Evolutionary conservation across 2,888 invertebrate species (phyloP).

Genomic region (Nasonovia ribisnigri): DNA sequence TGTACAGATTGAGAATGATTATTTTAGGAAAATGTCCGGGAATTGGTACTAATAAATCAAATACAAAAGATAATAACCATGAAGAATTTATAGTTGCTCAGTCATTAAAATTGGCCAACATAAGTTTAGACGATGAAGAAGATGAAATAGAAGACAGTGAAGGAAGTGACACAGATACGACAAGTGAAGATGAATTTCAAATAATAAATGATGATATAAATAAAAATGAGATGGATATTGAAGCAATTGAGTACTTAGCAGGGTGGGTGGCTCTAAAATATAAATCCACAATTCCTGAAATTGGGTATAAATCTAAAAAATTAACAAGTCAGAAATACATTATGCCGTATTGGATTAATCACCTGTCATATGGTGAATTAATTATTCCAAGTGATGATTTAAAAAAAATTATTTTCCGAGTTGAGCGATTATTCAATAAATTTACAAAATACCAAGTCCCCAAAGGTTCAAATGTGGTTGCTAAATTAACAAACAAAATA

Average conservation of each 20-base stretch:
- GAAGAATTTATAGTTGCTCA: not conserved
- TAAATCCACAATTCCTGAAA: not conserved
- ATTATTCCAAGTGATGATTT: slow-evolving; percentile 2
- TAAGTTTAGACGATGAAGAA: not conserved
- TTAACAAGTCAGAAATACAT: not conserved
- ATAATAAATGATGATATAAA: not conserved
- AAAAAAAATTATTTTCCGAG: not conserved
- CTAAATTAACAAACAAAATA: not conserved
- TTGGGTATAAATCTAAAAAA: not conserved
- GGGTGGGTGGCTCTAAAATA: not conserved
- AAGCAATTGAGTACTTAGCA: not conserved
- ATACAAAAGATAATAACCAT: not conserved
- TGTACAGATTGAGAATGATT: not conserved
- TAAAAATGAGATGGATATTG: not conserved
- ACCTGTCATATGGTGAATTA: not conserved
- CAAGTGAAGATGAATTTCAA: not conserved
- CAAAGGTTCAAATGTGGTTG: not conserved
- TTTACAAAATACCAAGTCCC: not conserved
- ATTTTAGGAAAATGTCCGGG: not conserved
- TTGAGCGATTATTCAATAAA: not conserved
- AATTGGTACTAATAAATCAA: no score
- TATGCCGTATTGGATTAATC: not conserved
- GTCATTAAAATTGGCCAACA: not conserved
- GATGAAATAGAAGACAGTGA: not conserved
- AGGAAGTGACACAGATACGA: not conserved